Conservation (phyloP, 37 sponge, comb jelly and placozoan species). For the Chondrilla cf. caribensis region DNA sequence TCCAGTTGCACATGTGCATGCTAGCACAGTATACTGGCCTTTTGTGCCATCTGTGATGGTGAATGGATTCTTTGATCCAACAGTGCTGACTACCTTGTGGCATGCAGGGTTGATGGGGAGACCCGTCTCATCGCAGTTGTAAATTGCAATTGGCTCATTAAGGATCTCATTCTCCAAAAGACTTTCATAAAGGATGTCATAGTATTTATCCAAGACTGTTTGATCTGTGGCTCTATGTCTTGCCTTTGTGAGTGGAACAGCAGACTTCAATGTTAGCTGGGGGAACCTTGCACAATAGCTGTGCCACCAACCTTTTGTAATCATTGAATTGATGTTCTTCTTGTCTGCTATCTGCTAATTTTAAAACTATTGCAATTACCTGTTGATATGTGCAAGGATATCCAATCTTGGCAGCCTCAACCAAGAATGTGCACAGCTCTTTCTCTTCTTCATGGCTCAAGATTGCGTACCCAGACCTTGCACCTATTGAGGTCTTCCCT, state of each 20-base stretch:
- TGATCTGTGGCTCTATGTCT: conserved; percentile 28
- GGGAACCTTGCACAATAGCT: conserved; percentile 29
- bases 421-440: neutral
- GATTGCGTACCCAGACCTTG: too few species aligned
- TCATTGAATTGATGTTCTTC: neutral
- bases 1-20: too few species aligned
- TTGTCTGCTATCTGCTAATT: neutral
- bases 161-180: conserved; percentile 32
- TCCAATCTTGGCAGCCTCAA: neutral
- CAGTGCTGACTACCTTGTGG: neutral
- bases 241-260: conserved; percentile 33
- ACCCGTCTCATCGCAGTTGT: conserved; percentile 50
- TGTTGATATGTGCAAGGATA: conserved; percentile 6
- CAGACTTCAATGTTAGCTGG: neutral
- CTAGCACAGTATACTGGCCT: too few species aligned
- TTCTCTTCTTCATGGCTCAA: neutral
- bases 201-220: conserved; percentile 30
- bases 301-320: conserved; percentile 36
- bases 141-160: conserved; percentile 28
- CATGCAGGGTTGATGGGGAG: too few species aligned
- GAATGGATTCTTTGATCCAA: conserved; percentile 20
- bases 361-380: conserved; percentile 1
- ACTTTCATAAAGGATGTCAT: conserved; percentile 30
- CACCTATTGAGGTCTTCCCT: neutral
- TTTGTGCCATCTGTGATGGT: neutral